Base-by-base conservation (phyloP, 1,140 invertebrate genomes). In the Polyergus mexicanus region DNA sequence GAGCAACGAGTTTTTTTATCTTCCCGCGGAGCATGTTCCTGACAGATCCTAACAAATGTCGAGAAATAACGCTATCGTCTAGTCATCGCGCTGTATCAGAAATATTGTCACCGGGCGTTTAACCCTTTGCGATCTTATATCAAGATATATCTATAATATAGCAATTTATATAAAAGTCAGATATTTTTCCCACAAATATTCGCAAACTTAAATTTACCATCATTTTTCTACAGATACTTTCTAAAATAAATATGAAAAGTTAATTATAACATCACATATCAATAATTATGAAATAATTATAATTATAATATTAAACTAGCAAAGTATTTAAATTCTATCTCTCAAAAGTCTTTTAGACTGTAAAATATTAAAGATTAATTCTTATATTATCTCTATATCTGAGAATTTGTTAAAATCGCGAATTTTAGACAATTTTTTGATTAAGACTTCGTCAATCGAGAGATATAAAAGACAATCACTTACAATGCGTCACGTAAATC, bases 1-100 rank as follows among this genome's bases (percentile, higher is more conserved):
- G 68, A 47, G 47, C 62, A 80, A 72, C n/a, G 54, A 32, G 25
- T 60, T 83, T 72, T 38, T 83, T 72, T 83, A 83, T 83, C 68
- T 83, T 71, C 16, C 25, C 3, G 32, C 35, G 0, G 25, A 25
- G 25, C 35, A 71, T 32, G 38, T 35, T 69, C 51, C 22, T 41
- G 78, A 72, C 54, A 81, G 51, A 47, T 32, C 60, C 66, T 81
- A 66, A 71, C 35, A 81, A 80, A 80, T 68, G 44, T 72, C 71
- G n/a, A 54, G 6, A 25, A 44, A 22, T 81, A 81, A 81, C 69
- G 47, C 47, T 16, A 72, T 44, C 38, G 78, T 11, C 38, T 22
- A 72, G 66, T 81, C 54, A 81, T 81, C 25, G 47, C 32, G 54
- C 78, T 2, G 22, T 58, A 58, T 44, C 66, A 35, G 38, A 44